These are phyloP conservation scores for Clepsis dumicolana DNA, from an alignment of 2,888 invertebrate species.

Conservation along the genomic window DNA sequence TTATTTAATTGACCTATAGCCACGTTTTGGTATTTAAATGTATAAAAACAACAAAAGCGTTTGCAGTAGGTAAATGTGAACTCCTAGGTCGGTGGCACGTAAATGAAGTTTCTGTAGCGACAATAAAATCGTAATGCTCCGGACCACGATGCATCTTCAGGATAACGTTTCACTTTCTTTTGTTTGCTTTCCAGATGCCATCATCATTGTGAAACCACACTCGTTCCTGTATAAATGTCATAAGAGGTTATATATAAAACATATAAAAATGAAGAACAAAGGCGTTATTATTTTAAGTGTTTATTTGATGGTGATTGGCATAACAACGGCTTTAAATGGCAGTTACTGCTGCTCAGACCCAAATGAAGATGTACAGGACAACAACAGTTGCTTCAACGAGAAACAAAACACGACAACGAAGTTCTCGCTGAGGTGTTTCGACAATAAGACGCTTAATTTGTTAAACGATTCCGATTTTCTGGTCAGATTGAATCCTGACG, in stretches of 20 bases:
- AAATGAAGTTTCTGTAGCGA: too few species aligned
- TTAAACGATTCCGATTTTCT: slow-evolving; percentile 14
- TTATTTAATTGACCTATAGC: too few species aligned
- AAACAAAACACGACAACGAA: slow-evolving; percentile 49
- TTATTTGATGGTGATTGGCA: slow-evolving; percentile 32
- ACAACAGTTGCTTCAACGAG: slow-evolving; percentile 56
- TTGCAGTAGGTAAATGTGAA: too few species aligned
- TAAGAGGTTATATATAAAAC: not conserved
- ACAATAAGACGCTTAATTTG: slow-evolving; percentile 19
- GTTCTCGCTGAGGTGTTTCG: slow-evolving; percentile 47
- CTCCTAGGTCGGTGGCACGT: too few species aligned
- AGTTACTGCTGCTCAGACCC: slow-evolving; percentile 52
- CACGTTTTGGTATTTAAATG: too few species aligned
- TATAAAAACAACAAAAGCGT: too few species aligned
- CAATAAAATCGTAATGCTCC: too few species aligned
- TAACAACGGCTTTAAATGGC: slow-evolving; percentile 11
- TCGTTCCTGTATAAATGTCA: not conserved
- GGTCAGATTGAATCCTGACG: slow-evolving; percentile 17
- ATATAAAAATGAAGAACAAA: slow-evolving; percentile 19
- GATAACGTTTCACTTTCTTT: not conserved
- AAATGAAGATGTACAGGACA: slow-evolving; percentile 29
- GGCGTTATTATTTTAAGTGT: slow-evolving; percentile 30
- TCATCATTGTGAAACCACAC: not conserved
- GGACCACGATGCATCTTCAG: not conserved
- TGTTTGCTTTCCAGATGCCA: slow-evolving; percentile 3